Conservation (phyloP, 1,140 invertebrate species). For the Drosophila mauritiana region DNA sequence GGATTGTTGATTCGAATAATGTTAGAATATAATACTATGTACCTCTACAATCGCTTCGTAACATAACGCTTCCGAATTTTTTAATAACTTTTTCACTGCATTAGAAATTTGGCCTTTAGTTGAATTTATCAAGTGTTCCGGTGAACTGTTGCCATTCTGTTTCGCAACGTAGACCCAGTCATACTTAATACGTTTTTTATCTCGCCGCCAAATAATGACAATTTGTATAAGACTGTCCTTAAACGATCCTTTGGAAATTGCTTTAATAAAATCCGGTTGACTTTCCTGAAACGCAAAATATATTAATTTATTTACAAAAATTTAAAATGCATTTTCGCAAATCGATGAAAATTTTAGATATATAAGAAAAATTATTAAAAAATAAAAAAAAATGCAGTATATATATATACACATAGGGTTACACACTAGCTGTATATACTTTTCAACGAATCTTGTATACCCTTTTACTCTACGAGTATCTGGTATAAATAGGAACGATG, state of each 20-base stretch:
- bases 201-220: constrained; percentile 95
- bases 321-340: neutral
- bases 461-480: too few relatives aligned
- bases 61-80: constrained; percentile 89
- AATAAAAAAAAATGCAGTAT: too few relatives aligned
- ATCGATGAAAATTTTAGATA: neutral
- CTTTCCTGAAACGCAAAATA: constrained; percentile 62
- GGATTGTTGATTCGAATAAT: neutral
- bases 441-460: too few relatives aligned
- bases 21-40: constrained; percentile 6
- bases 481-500: too few relatives aligned
- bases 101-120: constrained; percentile 90
- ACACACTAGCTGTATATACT: too few relatives aligned
- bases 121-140: constrained; percentile 88
- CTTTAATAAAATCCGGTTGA: constrained; percentile 77
- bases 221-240: constrained; percentile 89
- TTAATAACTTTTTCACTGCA: constrained; percentile 89
- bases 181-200: constrained; percentile 93
- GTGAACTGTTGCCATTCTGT: constrained; percentile 80
- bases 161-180: constrained; percentile 91
- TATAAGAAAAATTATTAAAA: too few relatives aligned
- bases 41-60: constrained; percentile 90
- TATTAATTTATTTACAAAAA: neutral
- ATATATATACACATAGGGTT: too few relatives aligned
- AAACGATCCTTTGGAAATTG: constrained; percentile 84